Conservation (phyloP, 2,113 vertebrate species). For the Xiphophorus maculatus region DNA sequence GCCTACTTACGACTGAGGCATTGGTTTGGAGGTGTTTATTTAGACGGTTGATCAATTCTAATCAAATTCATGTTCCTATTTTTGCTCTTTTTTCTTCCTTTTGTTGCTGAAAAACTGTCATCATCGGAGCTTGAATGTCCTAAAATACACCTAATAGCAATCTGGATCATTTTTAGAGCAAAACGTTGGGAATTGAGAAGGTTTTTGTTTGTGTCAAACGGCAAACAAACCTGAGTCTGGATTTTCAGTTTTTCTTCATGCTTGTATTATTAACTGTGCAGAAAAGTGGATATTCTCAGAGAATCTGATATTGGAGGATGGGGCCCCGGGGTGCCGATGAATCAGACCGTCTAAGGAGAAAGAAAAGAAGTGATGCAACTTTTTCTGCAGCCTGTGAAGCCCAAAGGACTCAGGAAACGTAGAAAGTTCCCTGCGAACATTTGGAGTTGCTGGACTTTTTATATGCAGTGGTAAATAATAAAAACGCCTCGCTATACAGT, state of each 20-base stretch:
- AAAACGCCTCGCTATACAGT: background rate
- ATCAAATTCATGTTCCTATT: background rate
- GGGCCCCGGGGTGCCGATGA: background rate
- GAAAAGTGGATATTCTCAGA: background rate
- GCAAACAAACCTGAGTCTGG: background rate
- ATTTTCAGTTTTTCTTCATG: background rate
- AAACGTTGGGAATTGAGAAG: background rate
- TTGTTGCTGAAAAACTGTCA: background rate
- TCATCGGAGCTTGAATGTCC: background rate
- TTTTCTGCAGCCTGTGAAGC: background rate
- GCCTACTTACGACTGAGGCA: background rate
- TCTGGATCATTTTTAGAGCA: background rate
- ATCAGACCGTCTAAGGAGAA: background rate
- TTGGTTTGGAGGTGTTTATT: background rate
- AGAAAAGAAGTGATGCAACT: background rate
- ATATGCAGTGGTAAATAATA: background rate
- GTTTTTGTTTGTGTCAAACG: background rate
- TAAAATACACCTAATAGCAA: background rate
- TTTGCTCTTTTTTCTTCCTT: background rate
- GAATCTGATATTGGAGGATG: background rate
- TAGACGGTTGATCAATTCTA: constrained; percentile 3
- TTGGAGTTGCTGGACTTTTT: background rate
- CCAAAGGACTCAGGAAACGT: background rate
- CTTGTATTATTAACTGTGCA: background rate
- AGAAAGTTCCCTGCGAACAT: background rate